These are phyloP conservation scores for Plemyria rubiginata DNA, from an alignment of 2,888 invertebrate genomes.

Conservation along the genomic window DNA sequence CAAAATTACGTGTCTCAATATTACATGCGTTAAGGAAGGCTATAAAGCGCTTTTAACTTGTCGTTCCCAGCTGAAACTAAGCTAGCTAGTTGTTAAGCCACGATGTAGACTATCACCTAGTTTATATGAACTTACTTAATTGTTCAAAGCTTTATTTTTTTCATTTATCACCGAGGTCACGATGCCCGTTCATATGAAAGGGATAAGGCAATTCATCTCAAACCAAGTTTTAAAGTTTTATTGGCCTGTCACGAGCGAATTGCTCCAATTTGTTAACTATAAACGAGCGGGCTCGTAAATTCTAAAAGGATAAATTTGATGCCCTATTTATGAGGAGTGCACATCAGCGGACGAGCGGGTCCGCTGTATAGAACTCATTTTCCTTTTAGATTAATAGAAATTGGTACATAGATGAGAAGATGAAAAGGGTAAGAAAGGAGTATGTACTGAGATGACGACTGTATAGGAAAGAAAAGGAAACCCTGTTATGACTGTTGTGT, in stretches of 20 bases:
- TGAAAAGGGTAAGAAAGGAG: too few relatives aligned
- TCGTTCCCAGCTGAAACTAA: too few relatives aligned
- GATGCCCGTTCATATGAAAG: slow-evolving; percentile 35
- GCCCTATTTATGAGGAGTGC: slow-evolving; percentile 15
- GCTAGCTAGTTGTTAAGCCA: too few relatives aligned
- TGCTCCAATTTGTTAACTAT: slow-evolving; percentile 76
- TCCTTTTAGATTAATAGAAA: neutral
- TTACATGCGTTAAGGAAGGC: too few relatives aligned
- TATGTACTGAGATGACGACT: too few relatives aligned
- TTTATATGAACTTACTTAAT: neutral
- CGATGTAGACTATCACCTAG: neutral
- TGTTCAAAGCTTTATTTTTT: neutral
- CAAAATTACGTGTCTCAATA: too few relatives aligned
- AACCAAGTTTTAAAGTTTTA: slow-evolving; percentile 62
- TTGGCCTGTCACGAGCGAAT: slow-evolving; percentile 63
- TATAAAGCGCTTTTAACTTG: too few relatives aligned
- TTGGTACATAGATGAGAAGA: neutral
- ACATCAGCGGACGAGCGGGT: slow-evolving; percentile 11
- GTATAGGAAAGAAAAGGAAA: too few relatives aligned
- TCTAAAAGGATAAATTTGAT: slow-evolving; percentile 50
- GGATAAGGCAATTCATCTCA: slow-evolving; percentile 46
- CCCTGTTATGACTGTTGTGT: too few relatives aligned
- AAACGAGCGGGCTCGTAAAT: slow-evolving; percentile 65
- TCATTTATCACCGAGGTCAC: neutral
- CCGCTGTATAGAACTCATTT: neutral